Percentiles rank a stretch among this genome's conserved stretches.
Conservation (phyloP, 2,797 vertebrate genomes). For the Scolopax bukidnonensis region DNA sequence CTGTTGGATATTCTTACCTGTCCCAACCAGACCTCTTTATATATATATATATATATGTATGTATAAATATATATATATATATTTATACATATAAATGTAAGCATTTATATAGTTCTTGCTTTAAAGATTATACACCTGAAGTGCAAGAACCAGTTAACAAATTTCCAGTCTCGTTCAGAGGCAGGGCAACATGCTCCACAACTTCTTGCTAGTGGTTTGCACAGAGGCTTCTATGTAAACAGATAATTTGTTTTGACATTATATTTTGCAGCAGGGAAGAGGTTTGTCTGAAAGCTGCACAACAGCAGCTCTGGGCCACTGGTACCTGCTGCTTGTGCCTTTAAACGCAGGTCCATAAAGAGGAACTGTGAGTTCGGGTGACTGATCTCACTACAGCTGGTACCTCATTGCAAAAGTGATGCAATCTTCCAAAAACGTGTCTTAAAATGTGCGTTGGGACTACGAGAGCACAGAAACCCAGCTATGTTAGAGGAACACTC, state of each 20-base stretch:
- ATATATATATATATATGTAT: too few relatives aligned
- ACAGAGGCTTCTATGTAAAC: background rate
- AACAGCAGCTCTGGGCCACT: background rate
- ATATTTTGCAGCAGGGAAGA: background rate
- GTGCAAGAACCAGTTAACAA: background rate
- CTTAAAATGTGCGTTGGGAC: background rate
- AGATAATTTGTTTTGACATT: background rate
- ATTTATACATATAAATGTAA: too few relatives aligned
- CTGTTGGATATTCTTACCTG: background rate
- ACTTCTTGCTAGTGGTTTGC: background rate
- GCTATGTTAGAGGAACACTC: background rate
- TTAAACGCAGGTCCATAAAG: background rate
- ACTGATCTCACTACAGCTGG: background rate
- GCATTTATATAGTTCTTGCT: background rate
- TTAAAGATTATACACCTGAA: background rate
- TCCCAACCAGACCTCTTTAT: background rate
- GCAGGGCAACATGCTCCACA: background rate
- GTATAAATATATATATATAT: too few relatives aligned
- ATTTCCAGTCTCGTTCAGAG: background rate
- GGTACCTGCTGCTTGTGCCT: background rate
- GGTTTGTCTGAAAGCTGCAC: background rate
- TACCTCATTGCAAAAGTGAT: background rate
- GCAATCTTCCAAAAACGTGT: background rate
- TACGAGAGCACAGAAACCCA: background rate
- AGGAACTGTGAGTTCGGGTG: conserved; percentile 35